A percentile compares a stretch with the other conserved stretches of the same genome.
These are phyloP conservation scores for Arothron firmamentum DNA, from an alignment of 2,113 vertebrate genomes.

Conservation along the genomic window DNA sequence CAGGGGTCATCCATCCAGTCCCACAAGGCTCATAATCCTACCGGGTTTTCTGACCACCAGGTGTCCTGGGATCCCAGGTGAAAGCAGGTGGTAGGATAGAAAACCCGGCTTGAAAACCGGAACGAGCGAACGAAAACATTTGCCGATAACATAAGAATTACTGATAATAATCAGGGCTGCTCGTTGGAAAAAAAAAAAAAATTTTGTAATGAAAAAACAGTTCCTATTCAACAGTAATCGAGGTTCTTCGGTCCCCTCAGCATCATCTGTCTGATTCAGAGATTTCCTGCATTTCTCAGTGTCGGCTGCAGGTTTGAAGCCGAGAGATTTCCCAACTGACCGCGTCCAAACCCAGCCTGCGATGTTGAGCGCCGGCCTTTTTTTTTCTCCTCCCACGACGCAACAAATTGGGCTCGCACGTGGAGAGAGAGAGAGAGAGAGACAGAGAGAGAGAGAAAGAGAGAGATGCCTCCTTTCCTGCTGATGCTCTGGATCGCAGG, in stretches of 20 bases:
- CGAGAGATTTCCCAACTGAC: conserved; percentile 13
- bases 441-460: too few relatives aligned
- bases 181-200: not conserved
- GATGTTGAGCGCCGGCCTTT: not conserved
- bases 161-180: not conserved
- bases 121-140: too few relatives aligned
- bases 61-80: too few relatives aligned
- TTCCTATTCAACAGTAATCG: not conserved
- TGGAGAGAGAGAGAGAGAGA: too few relatives aligned
- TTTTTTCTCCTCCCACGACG: not conserved
- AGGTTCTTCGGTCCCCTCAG: not conserved
- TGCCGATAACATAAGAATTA: too few relatives aligned
- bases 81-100: too few relatives aligned
- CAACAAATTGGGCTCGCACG: conserved; percentile 4
- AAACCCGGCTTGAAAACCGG: too few relatives aligned
- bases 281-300: conserved; percentile 7
- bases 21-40: too few relatives aligned
- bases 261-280: not conserved
- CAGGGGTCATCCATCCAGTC: too few relatives aligned
- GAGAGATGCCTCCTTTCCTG: not conserved
- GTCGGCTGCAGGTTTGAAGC: conserved; percentile 11
- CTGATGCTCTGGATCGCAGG: conserved; percentile 2
- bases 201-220: not conserved
- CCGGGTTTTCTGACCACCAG: too few relatives aligned
- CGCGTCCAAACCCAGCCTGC: not conserved